phyloP scores from a whole-genome alignment of 1,140 invertebrate genomes.

The honey bee (Apis mellifera) region DNA sequence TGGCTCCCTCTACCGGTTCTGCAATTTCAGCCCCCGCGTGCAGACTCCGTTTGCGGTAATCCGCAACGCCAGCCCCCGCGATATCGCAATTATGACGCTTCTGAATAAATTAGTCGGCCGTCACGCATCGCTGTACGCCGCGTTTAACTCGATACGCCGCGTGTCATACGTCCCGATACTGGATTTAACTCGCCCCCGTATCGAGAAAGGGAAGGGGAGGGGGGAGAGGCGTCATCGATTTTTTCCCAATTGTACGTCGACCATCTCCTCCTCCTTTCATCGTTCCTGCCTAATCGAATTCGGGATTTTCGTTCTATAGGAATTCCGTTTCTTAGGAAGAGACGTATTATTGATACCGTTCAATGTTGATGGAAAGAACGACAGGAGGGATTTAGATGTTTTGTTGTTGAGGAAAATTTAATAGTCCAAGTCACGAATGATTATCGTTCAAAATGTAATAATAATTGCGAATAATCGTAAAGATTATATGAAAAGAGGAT shows the following conservation, averaged over 20 bases:
- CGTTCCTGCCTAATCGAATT: no score
- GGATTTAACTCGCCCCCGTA: not conserved
- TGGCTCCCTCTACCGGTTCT: conserved; percentile 9
- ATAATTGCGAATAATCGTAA: no score
- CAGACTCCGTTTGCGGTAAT: conserved; percentile 32
- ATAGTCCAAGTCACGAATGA: no score
- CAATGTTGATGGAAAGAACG: no score
- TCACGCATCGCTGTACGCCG: conserved; percentile 50
- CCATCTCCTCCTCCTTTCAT: not conserved
- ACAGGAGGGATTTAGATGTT: no score
- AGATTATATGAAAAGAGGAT: no score
- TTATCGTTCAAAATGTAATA: no score
- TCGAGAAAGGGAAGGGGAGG: not conserved
- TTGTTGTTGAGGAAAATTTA: no score
- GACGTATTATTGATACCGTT: no score
- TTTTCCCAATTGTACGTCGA: not conserved
- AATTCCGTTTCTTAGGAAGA: no score
- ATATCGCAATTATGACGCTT: conserved; percentile 70
- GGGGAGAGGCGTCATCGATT: not conserved
- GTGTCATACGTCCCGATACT: conserved; percentile 5
- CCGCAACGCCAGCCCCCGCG: conserved; percentile 57
- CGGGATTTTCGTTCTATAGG: not conserved
- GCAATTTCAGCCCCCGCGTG: conserved; percentile 51
- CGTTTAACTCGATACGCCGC: conserved; percentile 30
- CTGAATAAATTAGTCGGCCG: conserved; percentile 68